phyloP scores from a whole-genome alignment of 2,888 invertebrate genomes.

The Carterocephalus palaemon region DNA sequence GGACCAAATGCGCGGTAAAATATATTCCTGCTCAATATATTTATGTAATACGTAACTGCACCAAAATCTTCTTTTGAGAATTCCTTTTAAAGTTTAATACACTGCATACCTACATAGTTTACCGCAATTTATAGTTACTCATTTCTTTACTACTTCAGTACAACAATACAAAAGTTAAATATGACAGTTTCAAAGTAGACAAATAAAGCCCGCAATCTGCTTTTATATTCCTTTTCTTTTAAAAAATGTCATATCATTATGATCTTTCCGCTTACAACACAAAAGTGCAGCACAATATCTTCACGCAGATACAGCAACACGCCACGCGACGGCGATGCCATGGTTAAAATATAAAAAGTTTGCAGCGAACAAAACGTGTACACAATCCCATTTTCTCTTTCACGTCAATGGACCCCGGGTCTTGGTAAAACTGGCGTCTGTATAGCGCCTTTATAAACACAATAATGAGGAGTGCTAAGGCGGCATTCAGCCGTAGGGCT shows the following conservation, averaged over 20 bases:
- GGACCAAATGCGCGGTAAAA: no score
- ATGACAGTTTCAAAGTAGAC: constrained; percentile 16
- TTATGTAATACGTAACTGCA: no score
- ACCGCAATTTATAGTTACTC: background rate
- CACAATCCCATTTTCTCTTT: constrained; percentile 77
- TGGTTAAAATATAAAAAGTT: constrained; percentile 58
- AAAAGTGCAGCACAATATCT: constrained; percentile 42
- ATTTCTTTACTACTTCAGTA: background rate
- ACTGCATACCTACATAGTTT: no score
- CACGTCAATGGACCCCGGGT: constrained; percentile 61
- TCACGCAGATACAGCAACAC: constrained; percentile 35
- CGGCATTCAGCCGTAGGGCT: constrained; percentile 69
- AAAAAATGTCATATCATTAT: constrained; percentile 46
- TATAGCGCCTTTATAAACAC: constrained; percentile 77
- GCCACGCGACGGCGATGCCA: constrained; percentile 36
- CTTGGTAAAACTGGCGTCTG: constrained; percentile 72
- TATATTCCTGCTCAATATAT: no score
- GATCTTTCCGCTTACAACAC: constrained; percentile 34
- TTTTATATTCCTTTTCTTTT: constrained; percentile 13
- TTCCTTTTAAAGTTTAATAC: no score
- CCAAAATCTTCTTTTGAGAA: no score
- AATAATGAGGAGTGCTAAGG: constrained; percentile 76
- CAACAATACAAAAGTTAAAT: no score
- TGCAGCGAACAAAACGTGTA: constrained; percentile 64
- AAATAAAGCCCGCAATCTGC: constrained; percentile 18